Evolutionary conservation across 2,797 vertebrate species (phyloP), one percentile per base, ranked within the genome.

Genomic region (Bradypodion pumilum): DNA sequence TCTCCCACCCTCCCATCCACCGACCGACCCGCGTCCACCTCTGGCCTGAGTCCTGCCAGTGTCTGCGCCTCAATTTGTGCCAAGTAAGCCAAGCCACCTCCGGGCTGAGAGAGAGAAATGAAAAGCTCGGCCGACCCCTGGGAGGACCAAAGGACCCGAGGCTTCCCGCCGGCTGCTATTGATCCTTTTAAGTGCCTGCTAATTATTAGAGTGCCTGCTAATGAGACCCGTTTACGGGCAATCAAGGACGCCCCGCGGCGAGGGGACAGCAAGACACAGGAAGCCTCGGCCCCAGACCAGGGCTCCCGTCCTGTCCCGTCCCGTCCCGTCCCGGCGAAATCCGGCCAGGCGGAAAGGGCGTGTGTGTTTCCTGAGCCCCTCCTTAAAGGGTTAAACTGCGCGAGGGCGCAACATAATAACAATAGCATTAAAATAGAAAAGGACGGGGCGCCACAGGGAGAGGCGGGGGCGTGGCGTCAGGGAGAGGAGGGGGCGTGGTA

Each of bases 191-290:
- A 94, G 92, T 91, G 92, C 85, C 13, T 19, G 66, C 87, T 92
- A 94, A 94, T 92, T n/a, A n/a, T n/a, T n/a, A n/a, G n/a, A 94
- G 92, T 91, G 92, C 85, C 13, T 19, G 66, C 87, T 92, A 94
- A 94, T 92, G 90, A 90, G 81, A 83, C 89, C 35, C 87, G 68
- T 65, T 74, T 86, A 81, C 75, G 83, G 83, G 89, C 89, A 89
- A 90, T 87, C 84, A 78, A 81, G 65, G 37, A 25, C 63, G 78
- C 78, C 74, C 46, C 1, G 13, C 84, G 52, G 15, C 15, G 13
- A 5, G 3, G 25, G 66, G 37, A 59, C 52, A 42, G 25, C 25
- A 25, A 84, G 76, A 49, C 25, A 2, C 75, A 62, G 13, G 66
- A 44, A 29, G 37, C 4, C 65, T 63, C 40, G 1, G 73, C 63